These are phyloP conservation scores for Agrochola lota DNA, from an alignment of 2,888 invertebrate genomes.

Conservation along the genomic window DNA sequence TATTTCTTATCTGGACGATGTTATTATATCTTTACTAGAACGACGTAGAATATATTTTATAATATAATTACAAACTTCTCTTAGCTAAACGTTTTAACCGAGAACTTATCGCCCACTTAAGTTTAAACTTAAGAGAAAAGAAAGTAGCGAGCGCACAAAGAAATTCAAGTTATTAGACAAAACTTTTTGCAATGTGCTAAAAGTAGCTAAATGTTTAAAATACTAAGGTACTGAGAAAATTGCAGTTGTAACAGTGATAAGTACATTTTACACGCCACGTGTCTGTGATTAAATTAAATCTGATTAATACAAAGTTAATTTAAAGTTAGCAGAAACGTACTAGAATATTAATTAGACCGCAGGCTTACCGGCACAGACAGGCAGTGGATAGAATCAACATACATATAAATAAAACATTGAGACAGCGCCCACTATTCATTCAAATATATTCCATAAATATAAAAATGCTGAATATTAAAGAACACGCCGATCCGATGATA, in stretches of 20 bases:
- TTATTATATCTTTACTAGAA: neutral
- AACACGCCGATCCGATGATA: constrained; percentile 14
- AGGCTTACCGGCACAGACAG: neutral
- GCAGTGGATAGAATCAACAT: neutral
- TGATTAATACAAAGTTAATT: constrained; percentile 13
- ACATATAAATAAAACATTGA: neutral
- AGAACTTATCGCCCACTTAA: constrained; percentile 46
- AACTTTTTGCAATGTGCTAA: constrained; percentile 42
- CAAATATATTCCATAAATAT: constrained; percentile 38
- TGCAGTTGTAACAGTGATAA: constrained; percentile 23
- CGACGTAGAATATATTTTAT: neutral
- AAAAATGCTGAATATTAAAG: constrained; percentile 13
- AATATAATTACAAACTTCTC: constrained; percentile 17
- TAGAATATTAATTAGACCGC: constrained; percentile 6
- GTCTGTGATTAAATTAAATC: constrained; percentile 22
- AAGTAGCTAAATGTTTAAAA: constrained; percentile 38
- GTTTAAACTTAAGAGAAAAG: constrained; percentile 37
- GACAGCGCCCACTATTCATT: constrained; percentile 7
- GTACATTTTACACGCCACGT: constrained; percentile 3
- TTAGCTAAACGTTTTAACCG: constrained; percentile 19
- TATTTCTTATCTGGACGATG: neutral
- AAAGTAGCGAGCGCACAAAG: constrained; percentile 21
- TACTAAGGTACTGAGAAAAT: constrained; percentile 9
- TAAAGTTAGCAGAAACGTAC: neutral
- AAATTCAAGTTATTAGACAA: constrained; percentile 44